Percentiles rank a stretch among this genome's conserved stretches.
These are phyloP conservation scores for Sialis fuliginosa DNA, from an alignment of 2,888 invertebrate genomes.

Conservation along the genomic window DNA sequence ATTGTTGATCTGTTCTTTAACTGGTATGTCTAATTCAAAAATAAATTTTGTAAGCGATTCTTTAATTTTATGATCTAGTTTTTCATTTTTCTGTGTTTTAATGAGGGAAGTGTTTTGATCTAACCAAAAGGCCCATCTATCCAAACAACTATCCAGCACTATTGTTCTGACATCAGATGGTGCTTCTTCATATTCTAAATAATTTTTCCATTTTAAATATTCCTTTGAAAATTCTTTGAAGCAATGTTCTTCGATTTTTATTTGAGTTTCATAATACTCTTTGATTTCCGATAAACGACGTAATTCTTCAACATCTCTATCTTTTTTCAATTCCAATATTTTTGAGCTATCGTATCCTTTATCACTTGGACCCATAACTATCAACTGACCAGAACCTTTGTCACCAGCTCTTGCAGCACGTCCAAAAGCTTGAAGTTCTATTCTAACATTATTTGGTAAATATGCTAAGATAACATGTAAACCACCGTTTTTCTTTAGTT, in stretches of 20 bases:
- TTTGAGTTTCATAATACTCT: conserved; percentile 10
- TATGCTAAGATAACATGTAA: conserved; percentile 22
- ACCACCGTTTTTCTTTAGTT: conserved; percentile 16
- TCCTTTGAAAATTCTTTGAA: conserved; percentile 11
- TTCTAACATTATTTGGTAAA: conserved; percentile 20
- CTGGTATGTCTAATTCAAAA: not conserved
- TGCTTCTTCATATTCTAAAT: conserved; percentile 5
- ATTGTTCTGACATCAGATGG: conserved; percentile 9
- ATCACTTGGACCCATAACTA: conserved; percentile 8
- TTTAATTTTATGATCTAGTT: not conserved
- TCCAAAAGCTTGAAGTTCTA: conserved; percentile 23
- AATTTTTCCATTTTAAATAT: conserved; percentile 9
- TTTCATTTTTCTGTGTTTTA: not conserved
- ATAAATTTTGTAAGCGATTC: conserved; percentile 1
- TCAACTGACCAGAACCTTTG: conserved; percentile 17
- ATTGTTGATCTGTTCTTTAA: not conserved
- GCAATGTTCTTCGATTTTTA: conserved; percentile 12
- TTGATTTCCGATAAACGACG: conserved; percentile 13
- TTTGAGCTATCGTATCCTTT: conserved; percentile 5
- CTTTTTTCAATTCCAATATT: conserved; percentile 10
- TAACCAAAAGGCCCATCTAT: conserved; percentile 16
- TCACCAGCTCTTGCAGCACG: conserved; percentile 21
- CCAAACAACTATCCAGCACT: conserved; percentile 10
- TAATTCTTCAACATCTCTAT: conserved; percentile 12
- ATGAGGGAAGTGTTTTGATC: conserved; percentile 10